Evolutionary conservation across 2,113 vertebrate species (phyloP), one percentile per base, ranked within the genome.

Genomic region (Oryzias woworae): DNA sequence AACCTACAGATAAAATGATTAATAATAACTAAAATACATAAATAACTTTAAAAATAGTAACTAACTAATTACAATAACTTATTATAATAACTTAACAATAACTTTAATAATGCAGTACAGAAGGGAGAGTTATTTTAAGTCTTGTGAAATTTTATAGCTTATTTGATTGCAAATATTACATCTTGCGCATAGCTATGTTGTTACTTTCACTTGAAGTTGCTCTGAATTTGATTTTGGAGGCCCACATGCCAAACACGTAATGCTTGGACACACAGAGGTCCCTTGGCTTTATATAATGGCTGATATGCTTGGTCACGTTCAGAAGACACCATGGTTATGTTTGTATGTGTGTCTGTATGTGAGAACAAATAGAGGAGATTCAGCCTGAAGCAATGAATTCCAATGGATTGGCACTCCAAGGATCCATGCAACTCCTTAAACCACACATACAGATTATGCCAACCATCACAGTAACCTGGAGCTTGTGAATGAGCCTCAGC

Each of bases 351-450:
- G 66, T 66, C 53, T 78, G 62, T 42, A 28, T 54, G 68, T 2
- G 48, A 77, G 72, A 84, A 82, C 78, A 84, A 85, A 69, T 82
- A 75, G 65, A 87, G 85, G 77, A 84, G 81, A 83, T 71, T 49
- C 69, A 72, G 75, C 79, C 71, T 63, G 58, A 68, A 82, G 81
- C 75, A 71, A 77, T 82, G 81, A 82, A 82, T 85, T 84, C 75
- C 76, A 82, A 80, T 69, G 61, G 72, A 70, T 62, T 64, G 46
- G 57, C 56, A 69, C 73, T 66, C 68, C 0, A 75, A 71, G 63
- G 78, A 74, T 59, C 47, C 50, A 62, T 52, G 17, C 62, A 50
- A 23, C 44, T 44, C 14, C 59, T 36, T 28, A 61, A 22, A 18
- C 26, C 56, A 45, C 46, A 61, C 57, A 71, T 7, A 64, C 62